Evolutionary conservation across 1,140 invertebrate genomes (phyloP), one percentile per base, ranked within the genome.

Genomic region (Penaeus indicus): DNA sequence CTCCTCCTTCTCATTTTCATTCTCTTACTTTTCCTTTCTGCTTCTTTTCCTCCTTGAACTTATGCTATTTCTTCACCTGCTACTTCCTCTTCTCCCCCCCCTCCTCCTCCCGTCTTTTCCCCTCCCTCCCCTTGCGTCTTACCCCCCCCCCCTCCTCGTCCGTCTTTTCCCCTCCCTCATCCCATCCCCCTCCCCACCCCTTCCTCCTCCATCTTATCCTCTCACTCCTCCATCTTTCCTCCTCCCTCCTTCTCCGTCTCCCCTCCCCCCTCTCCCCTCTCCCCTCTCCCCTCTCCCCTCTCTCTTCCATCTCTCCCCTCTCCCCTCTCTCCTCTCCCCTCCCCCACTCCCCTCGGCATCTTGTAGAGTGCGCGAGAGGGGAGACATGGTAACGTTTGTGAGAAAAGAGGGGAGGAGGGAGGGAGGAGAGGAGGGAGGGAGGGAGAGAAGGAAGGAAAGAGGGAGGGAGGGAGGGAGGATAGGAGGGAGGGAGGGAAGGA

Each of bases 241-340:
- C 64, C 25, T n/a, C 83, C 83, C 83, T 72, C 21, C 85, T 79
- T 54, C 85, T 79, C 75, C 62, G 78, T 87, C 27, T 38, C 22
- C 62, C 82, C 81, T 87, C 85, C 78, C 81, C 82, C 79, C 67
- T 84, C 25, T 82, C 79, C 67, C 63, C 69, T 21, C 75, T 69
- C 67, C 47, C 54, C 60, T 22, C 47, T 32, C 27, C 32, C 85
- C 16, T 19, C 21, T 63, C 27, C 54, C 62, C 69, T 42, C 62
- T 62, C 84, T 21, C 75, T 54, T 32, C 47, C 84, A 32, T 75
- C 60, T 25, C 22, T 75, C 22, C 42, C 25, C 47, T n/a, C 67
- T 60, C 47, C 19, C 61, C 72, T 47, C 38, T 67, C 42, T n/a
- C 86, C 42, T 64, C 47, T 75, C 86, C 47, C 38, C 72, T 22